Base-by-base conservation (phyloP, 2,113 vertebrate species). In the Vulpes lagopus region DNA sequence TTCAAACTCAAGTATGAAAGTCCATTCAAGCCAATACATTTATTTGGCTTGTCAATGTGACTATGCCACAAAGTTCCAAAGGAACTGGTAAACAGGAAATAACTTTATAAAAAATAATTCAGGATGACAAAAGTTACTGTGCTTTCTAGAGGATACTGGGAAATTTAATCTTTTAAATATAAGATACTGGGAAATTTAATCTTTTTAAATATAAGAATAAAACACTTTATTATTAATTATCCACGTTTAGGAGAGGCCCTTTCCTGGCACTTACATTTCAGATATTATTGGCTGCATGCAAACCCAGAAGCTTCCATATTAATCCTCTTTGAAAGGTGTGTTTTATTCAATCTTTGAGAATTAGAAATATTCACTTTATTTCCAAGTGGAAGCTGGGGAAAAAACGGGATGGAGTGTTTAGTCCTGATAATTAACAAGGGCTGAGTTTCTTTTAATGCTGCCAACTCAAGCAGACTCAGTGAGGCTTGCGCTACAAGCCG, bases 351-450 rank as follows among this genome's bases (percentile, higher is more conserved):
- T 69, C 84, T 92, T 60, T 85, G 74, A 53, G 81, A 32, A 80
- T 85, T 43, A 79, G 76, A 94, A 90, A 91, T 76, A 83, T 19
- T 90, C 94, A 85, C 4, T 96, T 94, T 92, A 81, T 87, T 97
- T 96, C 84, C 69, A 96, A 97, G 80, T 76, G 53, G 92, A 93
- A 95, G 32, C 53, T 94, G 97, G 90, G 97, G 87, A 69, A 55
- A 49, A 86, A 89, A 74, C 53, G 81, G n/a, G 62, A 84, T 51
- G 71, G 53, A 43, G 43, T 65, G 43, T 69, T 92, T 92, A 94
- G 94, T 91, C 84, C 51, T 74, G 62, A 83, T 12, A 35, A 80
- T 57, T 76, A 53, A 81, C 71, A 71, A 91, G 87, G 76, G 35
- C 85, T 3, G 27, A 80, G 35, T 92, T 96, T 83, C 84, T 96